A percentile compares a stretch with the other conserved stretches of the same genome.
Conservation (phyloP, 2,888 invertebrate genomes). For the Xestia ashworthii region DNA sequence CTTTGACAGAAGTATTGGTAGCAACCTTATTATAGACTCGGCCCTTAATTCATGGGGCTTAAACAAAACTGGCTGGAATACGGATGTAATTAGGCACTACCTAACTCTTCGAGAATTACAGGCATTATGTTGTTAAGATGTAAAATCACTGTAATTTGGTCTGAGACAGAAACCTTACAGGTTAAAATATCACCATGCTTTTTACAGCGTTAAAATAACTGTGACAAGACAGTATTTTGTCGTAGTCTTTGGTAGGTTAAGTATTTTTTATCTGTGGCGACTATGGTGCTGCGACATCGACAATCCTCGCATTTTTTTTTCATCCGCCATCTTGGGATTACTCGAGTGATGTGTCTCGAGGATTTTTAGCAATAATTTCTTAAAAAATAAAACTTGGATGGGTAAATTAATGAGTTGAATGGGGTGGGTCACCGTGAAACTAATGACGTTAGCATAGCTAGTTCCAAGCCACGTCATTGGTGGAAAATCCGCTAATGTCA, state of each 20-base stretch:
- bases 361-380: constrained; percentile 45
- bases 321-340: constrained; percentile 39
- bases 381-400: constrained; percentile 46
- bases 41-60: not conserved
- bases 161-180: not conserved
- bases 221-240: constrained; percentile 38
- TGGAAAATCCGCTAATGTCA: not conserved
- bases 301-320: constrained; percentile 67
- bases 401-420: constrained; percentile 26
- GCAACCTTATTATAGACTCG: not conserved
- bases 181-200: not conserved
- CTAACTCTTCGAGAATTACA: not conserved
- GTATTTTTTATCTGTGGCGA: constrained; percentile 70
- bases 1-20: not conserved
- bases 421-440: not conserved
- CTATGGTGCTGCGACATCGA: constrained; percentile 69
- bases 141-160: not conserved
- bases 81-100: not conserved
- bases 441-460: not conserved
- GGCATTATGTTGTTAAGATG: too few relatives aligned
- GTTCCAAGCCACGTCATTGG: not conserved
- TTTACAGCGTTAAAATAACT: not conserved
- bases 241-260: constrained; percentile 68
- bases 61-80: not conserved
- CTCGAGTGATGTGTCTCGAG: constrained; percentile 53